Evolutionary conservation across 2,888 invertebrate species (phyloP), one percentile per base, ranked within the genome.

Genomic region (Caradrina clavipalpis): DNA sequence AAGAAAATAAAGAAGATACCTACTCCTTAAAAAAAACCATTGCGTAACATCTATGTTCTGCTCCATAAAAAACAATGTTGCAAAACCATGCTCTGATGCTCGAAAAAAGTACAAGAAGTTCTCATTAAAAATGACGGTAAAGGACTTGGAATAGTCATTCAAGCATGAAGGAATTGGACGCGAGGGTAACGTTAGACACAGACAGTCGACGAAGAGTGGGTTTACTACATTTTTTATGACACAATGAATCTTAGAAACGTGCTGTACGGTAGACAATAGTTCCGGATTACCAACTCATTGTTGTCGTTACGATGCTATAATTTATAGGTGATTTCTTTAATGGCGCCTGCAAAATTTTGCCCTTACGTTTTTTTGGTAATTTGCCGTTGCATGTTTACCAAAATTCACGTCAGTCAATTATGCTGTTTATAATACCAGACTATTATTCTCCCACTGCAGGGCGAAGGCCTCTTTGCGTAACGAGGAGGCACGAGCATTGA

Each of bases 111-210:
- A 62, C 39, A 19, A 50, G 65, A 53, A 65, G 15, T 87, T 83
- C 80, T 85, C 83, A 86, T 84, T 88, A 85, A 88, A 86, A 86
- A 87, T 86, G 81, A 83, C 82, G 81, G 77, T 73, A 65, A 81
- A 82, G 80, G 76, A 67, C 73, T 65, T 69, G 66, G 70, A 65
- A 63, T 60, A 85, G 79, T 71, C 69, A 76, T 79, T 84, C 82
- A 81, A 80, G 77, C 78, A 64, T 70, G 80, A 72, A 84, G 84
- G 83, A 87, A 91, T 89, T 80, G 87, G 85, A 74, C 88, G 73
- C 88, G 50, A 47, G 86, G 85, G 89, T 75, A 47, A 81, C 78
- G 84, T 89, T 83, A 88, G 87, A 82, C 77, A 79, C 73, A 77
- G 81, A 73, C 60, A 60, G 73, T 74, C 81, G 69, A 81, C 77